Conservation (phyloP, 2,888 invertebrate genomes). For the Eumerus sabulonum region DNA sequence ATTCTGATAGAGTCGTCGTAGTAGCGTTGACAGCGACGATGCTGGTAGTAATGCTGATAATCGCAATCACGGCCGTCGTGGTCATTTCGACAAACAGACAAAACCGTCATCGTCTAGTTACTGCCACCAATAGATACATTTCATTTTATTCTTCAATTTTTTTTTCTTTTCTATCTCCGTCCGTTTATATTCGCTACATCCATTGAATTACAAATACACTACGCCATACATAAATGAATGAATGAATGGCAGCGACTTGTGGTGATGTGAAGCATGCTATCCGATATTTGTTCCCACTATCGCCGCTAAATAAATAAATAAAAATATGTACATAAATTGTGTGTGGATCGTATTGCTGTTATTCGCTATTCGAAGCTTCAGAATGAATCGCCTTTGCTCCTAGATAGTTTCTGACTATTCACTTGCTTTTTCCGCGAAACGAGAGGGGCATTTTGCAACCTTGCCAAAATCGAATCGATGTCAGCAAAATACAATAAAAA, state of each 20-base stretch:
- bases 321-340: constrained; percentile 50
- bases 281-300: too few relatives aligned
- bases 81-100: constrained; percentile 39
- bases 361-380: constrained; percentile 36
- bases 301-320: too few relatives aligned
- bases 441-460: constrained; percentile 25
- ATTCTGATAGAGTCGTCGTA: not conserved
- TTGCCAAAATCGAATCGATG: constrained; percentile 47
- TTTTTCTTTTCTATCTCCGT: too few relatives aligned
- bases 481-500: too few relatives aligned
- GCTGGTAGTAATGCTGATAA: constrained; percentile 19
- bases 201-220: constrained; percentile 46
- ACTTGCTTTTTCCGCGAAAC: not conserved
- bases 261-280: too few relatives aligned
- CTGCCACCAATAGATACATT: constrained; percentile 58
- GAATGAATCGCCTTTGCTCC: constrained; percentile 41
- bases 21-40: too few relatives aligned
- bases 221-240: not conserved
- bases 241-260: not conserved
- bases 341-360: constrained; percentile 37
- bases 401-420: constrained; percentile 32
- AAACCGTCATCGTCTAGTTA: constrained; percentile 55
- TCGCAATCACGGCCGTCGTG: constrained; percentile 34
- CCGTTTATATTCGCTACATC: constrained; percentile 9
- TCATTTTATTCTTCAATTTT: constrained; percentile 16